Base-by-base conservation (phyloP, 2,797 vertebrate species). In the Epinephelus malabaricus region DNA sequence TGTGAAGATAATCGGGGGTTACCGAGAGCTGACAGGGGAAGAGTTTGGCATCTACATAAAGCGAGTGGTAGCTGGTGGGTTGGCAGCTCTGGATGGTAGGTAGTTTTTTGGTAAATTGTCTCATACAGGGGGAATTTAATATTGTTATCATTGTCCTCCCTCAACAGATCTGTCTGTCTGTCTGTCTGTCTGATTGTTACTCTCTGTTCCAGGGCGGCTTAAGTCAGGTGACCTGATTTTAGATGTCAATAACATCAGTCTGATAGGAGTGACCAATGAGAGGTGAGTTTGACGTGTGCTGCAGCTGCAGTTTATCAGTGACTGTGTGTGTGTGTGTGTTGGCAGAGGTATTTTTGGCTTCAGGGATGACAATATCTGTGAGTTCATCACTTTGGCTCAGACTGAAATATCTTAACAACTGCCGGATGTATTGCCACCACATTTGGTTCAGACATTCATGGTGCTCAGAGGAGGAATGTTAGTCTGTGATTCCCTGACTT, bases 1-100 rank as follows among this genome's bases (percentile, higher is more conserved):
- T 66, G 95, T 97, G 85, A 97, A 97, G 88, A 94, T 97, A 73
- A 96, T 97, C 25, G 96, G 97, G 27, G 96, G 97, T 30, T 96
- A 95, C 90, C 82, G 92, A 38, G 95, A 96, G 72, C 81, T 93
- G 81, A 96, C 93, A 0, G 94, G 95, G 61, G 97, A 97, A 83
- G 96, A 97, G 78, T 97, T 96, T 74, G 97, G 97, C 21, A 95
- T 97, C 91, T 97, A 95, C 86, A 93, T 97, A 76, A 97, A 97
- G 87, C 91, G 96, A 69, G 94, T 97, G 87, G 92, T 97, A 0
- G 93, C 93, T 1, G 95, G 96, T 2, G 96, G 96, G 0, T 69
- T 96, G 81, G 96, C 96, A 14, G 96, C 95, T 69, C 83, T 88
- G 78, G 96, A 97, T 13, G 96, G 97, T 97, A 81, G 1, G 70